Conservation (phyloP, 2,797 vertebrate species). For the Alectoris magna region DNA sequence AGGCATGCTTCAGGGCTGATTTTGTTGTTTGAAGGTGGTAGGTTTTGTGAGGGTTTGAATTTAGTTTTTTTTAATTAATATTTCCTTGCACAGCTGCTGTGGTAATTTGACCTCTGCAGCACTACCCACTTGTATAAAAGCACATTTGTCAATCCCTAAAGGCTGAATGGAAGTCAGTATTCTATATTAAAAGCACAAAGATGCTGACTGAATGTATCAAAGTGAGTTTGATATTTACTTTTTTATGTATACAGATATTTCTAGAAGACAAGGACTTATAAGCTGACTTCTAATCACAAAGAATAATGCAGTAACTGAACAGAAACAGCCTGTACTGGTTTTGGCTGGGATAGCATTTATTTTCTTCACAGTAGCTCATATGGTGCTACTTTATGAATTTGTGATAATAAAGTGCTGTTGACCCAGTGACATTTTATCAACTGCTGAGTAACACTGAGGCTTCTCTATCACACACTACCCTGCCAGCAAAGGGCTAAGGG, state of each 20-base stretch:
- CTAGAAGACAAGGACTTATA: not conserved
- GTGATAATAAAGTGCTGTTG: not conserved
- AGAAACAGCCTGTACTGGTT: not conserved
- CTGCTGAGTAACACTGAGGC: not conserved
- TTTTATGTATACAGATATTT: not conserved
- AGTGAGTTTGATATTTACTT: not conserved
- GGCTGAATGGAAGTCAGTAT: not conserved
- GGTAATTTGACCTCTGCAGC: not conserved
- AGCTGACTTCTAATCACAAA: not conserved
- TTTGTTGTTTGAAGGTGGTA: not conserved
- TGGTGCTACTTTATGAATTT: not conserved
- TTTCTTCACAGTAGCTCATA: fast-evolving
- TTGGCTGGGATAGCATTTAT: too few species aligned
- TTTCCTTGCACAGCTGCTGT: not conserved
- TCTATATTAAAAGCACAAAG: not conserved
- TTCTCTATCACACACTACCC: not conserved
- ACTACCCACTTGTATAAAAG: not conserved
- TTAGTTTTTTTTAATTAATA: not conserved
- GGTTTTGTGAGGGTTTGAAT: not conserved
- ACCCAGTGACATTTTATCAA: fast-evolving
- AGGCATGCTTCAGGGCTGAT: not conserved
- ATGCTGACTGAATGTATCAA: not conserved
- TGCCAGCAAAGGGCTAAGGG: fast-evolving
- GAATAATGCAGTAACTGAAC: not conserved
- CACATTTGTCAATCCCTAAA: not conserved